Conservation (phyloP, 1,140 invertebrate genomes). For the Drosophila carrolli region DNA sequence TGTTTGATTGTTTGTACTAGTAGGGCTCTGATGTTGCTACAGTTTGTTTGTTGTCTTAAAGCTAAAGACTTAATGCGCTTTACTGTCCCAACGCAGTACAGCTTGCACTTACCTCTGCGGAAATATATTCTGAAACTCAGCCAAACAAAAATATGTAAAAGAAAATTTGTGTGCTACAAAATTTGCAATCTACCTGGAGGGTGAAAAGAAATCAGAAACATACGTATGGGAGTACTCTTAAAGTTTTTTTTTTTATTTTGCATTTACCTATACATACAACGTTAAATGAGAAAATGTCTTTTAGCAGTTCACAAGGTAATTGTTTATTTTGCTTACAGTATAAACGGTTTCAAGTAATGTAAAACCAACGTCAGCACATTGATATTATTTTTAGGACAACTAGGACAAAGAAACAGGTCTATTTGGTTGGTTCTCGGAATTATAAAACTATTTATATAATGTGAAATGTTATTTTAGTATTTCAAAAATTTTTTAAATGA, state of each 20-base stretch:
- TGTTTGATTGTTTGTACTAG: constrained; percentile 39
- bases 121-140: not conserved
- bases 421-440: too few species aligned
- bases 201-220: not conserved
- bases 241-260: not conserved
- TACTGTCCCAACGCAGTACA: constrained; percentile 27
- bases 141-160: constrained; percentile 40
- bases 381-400: not conserved
- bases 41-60: constrained; percentile 60
- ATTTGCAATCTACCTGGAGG: constrained; percentile 1
- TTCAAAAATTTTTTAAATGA: too few species aligned
- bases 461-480: too few species aligned
- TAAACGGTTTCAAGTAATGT: too few species aligned
- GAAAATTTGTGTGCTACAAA: not conserved
- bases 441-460: too few species aligned
- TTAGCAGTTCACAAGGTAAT: too few species aligned
- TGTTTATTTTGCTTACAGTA: too few species aligned
- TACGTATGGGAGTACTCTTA: not conserved
- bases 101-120: constrained; percentile 4
- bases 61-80: constrained; percentile 79
- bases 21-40: constrained; percentile 14
- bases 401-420: too few species aligned
- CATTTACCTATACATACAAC: not conserved
- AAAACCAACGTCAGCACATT: too few species aligned
- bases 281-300: too few species aligned